These are phyloP conservation scores for Parelbella ahira DNA, from an alignment of 2,888 invertebrate species.

Conservation along the genomic window DNA sequence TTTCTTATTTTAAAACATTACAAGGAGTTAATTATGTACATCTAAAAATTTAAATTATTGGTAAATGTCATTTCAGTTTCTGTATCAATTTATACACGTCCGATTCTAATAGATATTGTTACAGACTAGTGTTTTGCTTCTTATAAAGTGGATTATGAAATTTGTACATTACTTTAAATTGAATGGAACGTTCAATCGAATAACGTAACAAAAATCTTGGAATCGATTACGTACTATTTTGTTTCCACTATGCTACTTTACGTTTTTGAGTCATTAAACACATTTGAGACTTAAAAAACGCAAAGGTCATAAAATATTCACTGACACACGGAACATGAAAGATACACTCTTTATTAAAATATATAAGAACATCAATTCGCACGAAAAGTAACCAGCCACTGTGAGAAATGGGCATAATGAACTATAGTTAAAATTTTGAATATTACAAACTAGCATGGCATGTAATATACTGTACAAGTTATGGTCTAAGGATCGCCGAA, in stretches of 20 bases:
- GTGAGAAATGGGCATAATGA: too few species aligned
- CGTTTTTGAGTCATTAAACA: slow-evolving; percentile 19
- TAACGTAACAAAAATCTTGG: slow-evolving; percentile 47
- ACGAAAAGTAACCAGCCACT: too few species aligned
- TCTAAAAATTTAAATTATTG: slow-evolving; percentile 22
- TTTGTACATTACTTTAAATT: too few species aligned
- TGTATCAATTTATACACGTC: slow-evolving; percentile 27
- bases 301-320: slow-evolving; percentile 9
- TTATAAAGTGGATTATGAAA: too few species aligned
- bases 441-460: slow-evolving; percentile 55
- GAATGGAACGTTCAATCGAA: too few species aligned
- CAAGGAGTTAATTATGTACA: slow-evolving; percentile 74
- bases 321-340: too few species aligned
- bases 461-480: slow-evolving; percentile 34
- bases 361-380: too few species aligned
- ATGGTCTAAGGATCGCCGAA: slow-evolving; percentile 38
- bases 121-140: slow-evolving; percentile 28
- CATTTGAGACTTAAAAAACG: background rate
- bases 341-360: too few species aligned
- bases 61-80: slow-evolving; percentile 21
- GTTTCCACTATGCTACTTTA: slow-evolving; percentile 28
- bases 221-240: slow-evolving; percentile 68
- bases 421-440: slow-evolving; percentile 8
- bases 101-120: slow-evolving; percentile 25
- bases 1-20: slow-evolving; percentile 73